Evolutionary conservation across 2,797 vertebrate species (phyloP), one percentile per base, ranked within the genome.

Genomic region (Serranus cabrilla): DNA sequence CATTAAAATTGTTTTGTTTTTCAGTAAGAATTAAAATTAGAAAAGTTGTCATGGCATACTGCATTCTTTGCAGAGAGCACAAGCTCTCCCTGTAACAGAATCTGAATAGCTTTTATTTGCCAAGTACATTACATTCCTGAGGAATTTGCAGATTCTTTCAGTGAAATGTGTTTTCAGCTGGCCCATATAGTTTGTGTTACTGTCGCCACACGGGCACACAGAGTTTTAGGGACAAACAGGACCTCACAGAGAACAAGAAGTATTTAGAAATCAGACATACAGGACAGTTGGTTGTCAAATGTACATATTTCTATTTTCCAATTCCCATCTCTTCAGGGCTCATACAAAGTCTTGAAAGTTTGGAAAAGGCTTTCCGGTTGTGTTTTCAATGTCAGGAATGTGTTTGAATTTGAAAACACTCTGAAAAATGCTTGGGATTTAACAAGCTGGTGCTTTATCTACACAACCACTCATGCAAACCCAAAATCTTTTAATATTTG

Each of bases 91-190:
- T 59, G 12, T 20, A 74, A 46, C 45, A 27, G 17, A 69, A 12
- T 74, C 45, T 49, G 71, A 75, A 73, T 64, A 58, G 56, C 34
- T 55, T 76, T 46, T 39, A 17, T 65, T 52, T 59, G 55, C n/a
- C 45, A 58, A 65, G 52, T 74, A 74, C 74, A 85, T 83, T 25
- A 78, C 64, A 81, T 50, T 65, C 65, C 54, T 71, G 57, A 73
- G 54, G 64, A 71, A 63, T 60, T 61, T 61, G 17, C n/a, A 27
- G 11, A 56, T 60, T 55, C 27, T 70, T 50, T 21, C 34, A 52
- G 39, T 73, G 54, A 54, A 60, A 46, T 25, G 23, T 46, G 46
- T 20, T 80, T 70, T 69, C 39, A 64, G 8, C 63, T 4, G 60
- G 18, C 5, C 9, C 31, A 37, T 58, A 52, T 57, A 40, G n/a